These are phyloP conservation scores for Notiomystis cincta DNA, from an alignment of 2,113 vertebrate genomes.

Conservation along the genomic window DNA sequence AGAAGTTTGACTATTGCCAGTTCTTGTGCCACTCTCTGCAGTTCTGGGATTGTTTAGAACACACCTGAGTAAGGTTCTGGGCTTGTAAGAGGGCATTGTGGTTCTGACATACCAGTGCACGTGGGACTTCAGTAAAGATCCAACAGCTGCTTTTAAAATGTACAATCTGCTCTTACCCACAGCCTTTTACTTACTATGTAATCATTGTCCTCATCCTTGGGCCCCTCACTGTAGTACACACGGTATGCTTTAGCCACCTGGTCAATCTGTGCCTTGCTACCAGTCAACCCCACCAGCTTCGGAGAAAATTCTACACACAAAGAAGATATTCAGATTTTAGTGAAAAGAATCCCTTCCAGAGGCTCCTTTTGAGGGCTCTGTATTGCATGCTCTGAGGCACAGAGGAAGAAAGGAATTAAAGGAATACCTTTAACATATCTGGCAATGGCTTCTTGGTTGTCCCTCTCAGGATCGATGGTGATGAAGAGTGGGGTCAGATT, in stretches of 20 bases:
- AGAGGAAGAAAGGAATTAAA: background rate
- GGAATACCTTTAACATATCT: slow-evolving; percentile 87
- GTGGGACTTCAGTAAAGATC: background rate
- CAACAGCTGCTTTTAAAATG: background rate
- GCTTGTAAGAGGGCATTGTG: background rate
- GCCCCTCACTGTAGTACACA: slow-evolving; percentile 94
- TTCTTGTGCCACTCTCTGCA: background rate
- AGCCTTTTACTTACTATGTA: slow-evolving; percentile 88
- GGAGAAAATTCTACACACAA: slow-evolving; percentile 88
- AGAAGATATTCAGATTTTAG: background rate
- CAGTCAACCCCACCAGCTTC: slow-evolving; percentile 91
- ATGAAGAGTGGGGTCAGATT: slow-evolving; percentile 90
- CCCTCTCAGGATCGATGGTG: slow-evolving; percentile 93
- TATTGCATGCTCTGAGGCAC: background rate
- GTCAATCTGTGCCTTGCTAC: slow-evolving; percentile 77
- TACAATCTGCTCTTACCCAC: background rate
- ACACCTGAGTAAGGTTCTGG: background rate
- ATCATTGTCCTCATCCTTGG: slow-evolving; percentile 94
- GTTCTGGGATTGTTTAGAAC: background rate
- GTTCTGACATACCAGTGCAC: background rate
- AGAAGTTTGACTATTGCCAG: background rate
- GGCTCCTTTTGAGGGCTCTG: background rate
- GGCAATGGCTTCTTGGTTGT: slow-evolving; percentile 84
- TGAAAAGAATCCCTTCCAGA: background rate
- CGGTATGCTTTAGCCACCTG: slow-evolving; percentile 86